A percentile compares a stretch with the other conserved stretches of the same genome.
Evolutionary conservation across 2,113 vertebrate genomes (phyloP).

Genomic region (Sciurus niger): DNA sequence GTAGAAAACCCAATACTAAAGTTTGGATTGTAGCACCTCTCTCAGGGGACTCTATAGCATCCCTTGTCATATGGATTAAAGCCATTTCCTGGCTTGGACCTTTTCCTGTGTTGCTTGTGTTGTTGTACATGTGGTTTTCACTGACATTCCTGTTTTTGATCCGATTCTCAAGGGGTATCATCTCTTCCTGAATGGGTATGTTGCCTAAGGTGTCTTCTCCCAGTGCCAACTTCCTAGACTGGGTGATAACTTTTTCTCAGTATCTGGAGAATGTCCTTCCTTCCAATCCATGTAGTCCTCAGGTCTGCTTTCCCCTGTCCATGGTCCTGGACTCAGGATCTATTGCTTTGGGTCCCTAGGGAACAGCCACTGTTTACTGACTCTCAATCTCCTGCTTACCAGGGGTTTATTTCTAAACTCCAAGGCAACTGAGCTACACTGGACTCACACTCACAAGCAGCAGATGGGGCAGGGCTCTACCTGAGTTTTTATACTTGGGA

Average conservation of each 20-base stretch:
- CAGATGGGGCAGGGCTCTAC: neutral
- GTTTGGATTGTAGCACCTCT: neutral
- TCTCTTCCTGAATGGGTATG: neutral
- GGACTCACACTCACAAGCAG: neutral
- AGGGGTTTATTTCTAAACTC: neutral
- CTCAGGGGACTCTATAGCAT: fast-evolving
- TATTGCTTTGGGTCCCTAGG: neutral
- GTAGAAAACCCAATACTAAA: neutral
- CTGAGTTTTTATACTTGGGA: neutral
- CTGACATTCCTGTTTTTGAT: neutral
- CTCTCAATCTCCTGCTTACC: neutral
- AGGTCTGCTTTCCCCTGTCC: neutral
- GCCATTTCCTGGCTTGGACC: too few species aligned
- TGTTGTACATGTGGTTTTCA: neutral
- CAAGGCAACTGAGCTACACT: neutral
- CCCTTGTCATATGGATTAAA: neutral
- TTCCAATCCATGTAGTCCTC: neutral
- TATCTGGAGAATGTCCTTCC: neutral
- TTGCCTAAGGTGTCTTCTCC: neutral
- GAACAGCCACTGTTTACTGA: neutral
- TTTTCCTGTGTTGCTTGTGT: neutral
- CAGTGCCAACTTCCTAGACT: neutral
- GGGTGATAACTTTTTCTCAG: neutral
- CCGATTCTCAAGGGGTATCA: neutral
- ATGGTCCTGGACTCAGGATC: slow-evolving; percentile 16